phyloP scores from a whole-genome alignment of 1,140 invertebrate genomes.

The Acarapis woodi region DNA sequence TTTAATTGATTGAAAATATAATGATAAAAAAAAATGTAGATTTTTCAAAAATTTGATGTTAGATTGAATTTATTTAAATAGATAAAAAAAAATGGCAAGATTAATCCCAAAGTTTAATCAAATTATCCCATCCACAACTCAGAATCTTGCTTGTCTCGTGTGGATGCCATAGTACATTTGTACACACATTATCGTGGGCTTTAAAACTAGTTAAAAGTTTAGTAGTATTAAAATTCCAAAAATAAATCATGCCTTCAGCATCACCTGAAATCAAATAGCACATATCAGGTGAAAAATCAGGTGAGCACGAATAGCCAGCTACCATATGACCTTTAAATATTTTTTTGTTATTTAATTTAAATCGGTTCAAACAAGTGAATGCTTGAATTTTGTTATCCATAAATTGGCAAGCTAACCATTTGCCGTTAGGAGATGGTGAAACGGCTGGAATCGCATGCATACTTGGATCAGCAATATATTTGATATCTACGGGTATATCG shows the following conservation, averaged over 20 bases:
- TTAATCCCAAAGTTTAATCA: conserved; percentile 96
- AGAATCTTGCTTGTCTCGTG: conserved; percentile 88
- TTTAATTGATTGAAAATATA: no score
- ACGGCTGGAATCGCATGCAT: conserved; percentile 99
- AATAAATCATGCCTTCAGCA: conserved; percentile 90
- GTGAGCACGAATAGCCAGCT: conserved; percentile 83
- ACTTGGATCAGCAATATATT: conserved; percentile 96
- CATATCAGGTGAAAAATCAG: conserved; percentile 98
- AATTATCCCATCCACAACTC: conserved; percentile 89
- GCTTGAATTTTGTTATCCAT: conserved; percentile 99
- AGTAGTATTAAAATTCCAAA: conserved; percentile 99
- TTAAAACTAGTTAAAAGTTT: conserved; percentile 92
- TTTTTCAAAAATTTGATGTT: no score
- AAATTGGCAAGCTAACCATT: conserved; percentile 95
- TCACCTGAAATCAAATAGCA: conserved; percentile 96
- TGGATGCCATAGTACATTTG: conserved; percentile 81
- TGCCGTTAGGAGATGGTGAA: conserved; percentile 74
- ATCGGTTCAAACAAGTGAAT: conserved; percentile 82
- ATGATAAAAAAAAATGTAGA: no score
- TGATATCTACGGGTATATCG: conserved; percentile 99
- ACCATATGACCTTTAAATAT: conserved; percentile 96
- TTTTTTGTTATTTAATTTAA: conserved; percentile 93
- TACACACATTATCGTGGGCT: conserved; percentile 91
- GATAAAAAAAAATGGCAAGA: no score
- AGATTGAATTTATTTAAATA: no score